Percentiles rank a stretch among this genome's conserved stretches.
These are phyloP conservation scores for Calephelis perditalis DNA, from an alignment of 2,888 invertebrate genomes.

Conservation along the genomic window DNA sequence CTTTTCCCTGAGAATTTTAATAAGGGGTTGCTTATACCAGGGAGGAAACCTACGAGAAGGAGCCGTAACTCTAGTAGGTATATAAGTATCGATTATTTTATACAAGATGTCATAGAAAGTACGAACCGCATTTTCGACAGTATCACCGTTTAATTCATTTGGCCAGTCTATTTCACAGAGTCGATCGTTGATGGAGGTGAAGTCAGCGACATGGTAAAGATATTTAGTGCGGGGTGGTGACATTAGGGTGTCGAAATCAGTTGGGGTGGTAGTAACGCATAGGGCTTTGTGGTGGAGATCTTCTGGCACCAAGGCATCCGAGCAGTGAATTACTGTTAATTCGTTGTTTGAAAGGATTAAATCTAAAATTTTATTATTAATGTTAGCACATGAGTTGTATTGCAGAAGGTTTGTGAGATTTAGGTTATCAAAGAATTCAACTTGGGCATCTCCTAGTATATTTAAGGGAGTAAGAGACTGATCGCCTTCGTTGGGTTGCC, in stretches of 20 bases:
- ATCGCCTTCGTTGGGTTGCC: conserved; percentile 6
- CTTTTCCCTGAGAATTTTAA: conserved; percentile 1
- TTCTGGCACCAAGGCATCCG: background rate
- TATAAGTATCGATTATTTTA: background rate
- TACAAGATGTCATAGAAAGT: background rate
- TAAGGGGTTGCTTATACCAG: conserved; percentile 1
- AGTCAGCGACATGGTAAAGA: background rate
- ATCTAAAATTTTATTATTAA: conserved; percentile 15
- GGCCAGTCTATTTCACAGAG: background rate
- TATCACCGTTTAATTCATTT: background rate
- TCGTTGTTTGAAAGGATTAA: conserved; percentile 14
- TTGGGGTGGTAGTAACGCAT: background rate
- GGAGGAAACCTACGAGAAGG: background rate
- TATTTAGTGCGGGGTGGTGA: background rate
- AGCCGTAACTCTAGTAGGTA: background rate
- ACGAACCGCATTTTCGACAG: background rate
- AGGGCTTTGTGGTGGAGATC: conserved; percentile 1
- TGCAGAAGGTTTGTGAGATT: conserved; percentile 12
- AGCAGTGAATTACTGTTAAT: background rate
- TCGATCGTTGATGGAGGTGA: background rate
- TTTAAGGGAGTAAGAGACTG: background rate
- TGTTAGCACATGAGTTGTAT: conserved; percentile 17
- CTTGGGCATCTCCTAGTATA: conserved; percentile 12
- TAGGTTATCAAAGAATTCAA: conserved; percentile 14
- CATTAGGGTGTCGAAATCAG: background rate